Base-by-base conservation (phyloP, 2,888 invertebrate species). In the Agriotes lineatus region DNA sequence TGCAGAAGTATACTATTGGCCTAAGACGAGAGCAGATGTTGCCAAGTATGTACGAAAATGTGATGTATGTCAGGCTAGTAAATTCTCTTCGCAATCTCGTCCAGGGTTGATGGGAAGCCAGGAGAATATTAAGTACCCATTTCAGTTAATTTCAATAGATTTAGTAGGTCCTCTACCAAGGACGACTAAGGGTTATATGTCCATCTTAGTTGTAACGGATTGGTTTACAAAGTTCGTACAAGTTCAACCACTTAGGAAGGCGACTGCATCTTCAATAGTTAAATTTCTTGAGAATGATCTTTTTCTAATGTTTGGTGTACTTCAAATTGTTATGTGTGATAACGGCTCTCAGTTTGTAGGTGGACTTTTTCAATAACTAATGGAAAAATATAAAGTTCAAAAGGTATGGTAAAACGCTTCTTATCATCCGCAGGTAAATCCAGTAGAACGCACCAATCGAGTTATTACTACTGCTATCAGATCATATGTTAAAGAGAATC, bases 1-100 rank as follows among this genome's bases (percentile, higher is more conserved):
- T 25, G 54, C 37, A n/a, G 64, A 69, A 14, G 16, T 71, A 2
- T 76, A 75, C 67, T 75, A 70, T 58, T 69, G 69, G 69, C 69
- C 72, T 2, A 60, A 52, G 25, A 30, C 75, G 12, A n/a, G 70
- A 1, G 25, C 45, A 12, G 44, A 30, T 33, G 66, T 74, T 20
- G 52, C 7, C 9, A 35, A 19, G 5, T 52, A 50, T 7, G 22
- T 61, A n/a, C 0, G 16, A 4, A 33, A 39, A 5, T 61, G 61
- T 52, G 14, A 14, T 3, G 14, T 37, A 9, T 61, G 61, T 37
- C 35, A 22, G 0, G 10, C 20, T 16, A 35, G 37, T 0, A 61
- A 61, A 5, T 22, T 12, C 16, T 14, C n/a, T 19, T 16, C 7
- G 2, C 2, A 3, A 3, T 6, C 20, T n/a, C 48, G n/a, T 45